Evolutionary conservation across 2,113 vertebrate species (phyloP), one percentile per base, ranked within the genome.

Genomic region (Ibidorhyncha struthersii): DNA sequence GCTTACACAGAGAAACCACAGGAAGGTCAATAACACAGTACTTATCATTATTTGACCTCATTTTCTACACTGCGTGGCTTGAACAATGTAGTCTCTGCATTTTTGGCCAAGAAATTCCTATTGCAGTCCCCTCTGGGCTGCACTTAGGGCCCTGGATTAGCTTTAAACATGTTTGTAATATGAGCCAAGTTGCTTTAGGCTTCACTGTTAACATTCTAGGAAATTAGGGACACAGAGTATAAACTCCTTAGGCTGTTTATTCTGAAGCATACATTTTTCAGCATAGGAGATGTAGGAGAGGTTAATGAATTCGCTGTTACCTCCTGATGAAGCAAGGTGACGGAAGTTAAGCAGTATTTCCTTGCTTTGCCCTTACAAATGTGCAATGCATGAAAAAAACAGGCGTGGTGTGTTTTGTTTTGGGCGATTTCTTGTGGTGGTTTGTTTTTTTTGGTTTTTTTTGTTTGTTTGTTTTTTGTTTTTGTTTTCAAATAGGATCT

Each of bases 11-110:
- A 91, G 71, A 89, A 95, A 89, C 61, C 38, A 94, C 83, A 82
- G 45, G 50, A 95, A 86, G 73, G 53, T 94, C 85, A 91, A 56
- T 81, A 95, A 81, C 50, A 72, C 49, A 78, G 43, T 70, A 23
- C 72, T 73, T 62, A 79, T 8, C n/a, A 34, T 63, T 92, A 55
- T 65, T 92, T 96, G 77, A 93, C 30, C 55, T 62, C 50, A 61
- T 92, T 96, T 97, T 96, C 56, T 95, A 47, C 16, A 30, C 43
- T 91, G 21, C 34, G 95, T 90, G 41, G 19, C 55, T 92, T 76
- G 52, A 89, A 82, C 38, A 62, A 73, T 38, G 1, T 32, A 45
- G 12, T 26, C 41, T 47, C 71, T 92, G 27, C 15, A 69, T n/a
- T 93, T 96, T 87, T 91, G 65, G 40, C 49, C 43, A 80, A 92